Evolutionary conservation across 2,888 invertebrate genomes (phyloP).

Genomic region (Hipparchia semele): DNA sequence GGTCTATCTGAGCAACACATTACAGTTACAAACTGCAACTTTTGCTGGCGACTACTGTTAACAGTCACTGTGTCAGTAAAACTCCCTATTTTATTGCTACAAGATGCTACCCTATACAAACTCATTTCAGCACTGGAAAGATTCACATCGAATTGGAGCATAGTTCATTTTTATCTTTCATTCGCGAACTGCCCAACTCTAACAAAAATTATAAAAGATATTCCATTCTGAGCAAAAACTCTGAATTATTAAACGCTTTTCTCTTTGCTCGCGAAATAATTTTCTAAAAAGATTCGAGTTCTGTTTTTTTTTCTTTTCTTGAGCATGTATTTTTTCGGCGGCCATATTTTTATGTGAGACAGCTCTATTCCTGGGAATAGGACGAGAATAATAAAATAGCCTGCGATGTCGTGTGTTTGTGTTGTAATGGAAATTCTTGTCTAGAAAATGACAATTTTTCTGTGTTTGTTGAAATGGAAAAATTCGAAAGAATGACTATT

Average conservation of each 20-base stretch:
- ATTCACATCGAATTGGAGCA: background rate
- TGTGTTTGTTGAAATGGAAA: slow-evolving; percentile 5
- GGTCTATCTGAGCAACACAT: too few relatives aligned
- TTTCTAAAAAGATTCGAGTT: slow-evolving; percentile 34
- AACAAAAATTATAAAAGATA: slow-evolving; percentile 11
- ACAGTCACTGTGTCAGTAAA: too few relatives aligned
- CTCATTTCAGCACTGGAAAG: too few relatives aligned
- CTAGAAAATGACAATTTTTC: slow-evolving; percentile 2
- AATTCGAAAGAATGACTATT: background rate
- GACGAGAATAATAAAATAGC: slow-evolving; percentile 16
- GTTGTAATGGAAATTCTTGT: slow-evolving; percentile 13
- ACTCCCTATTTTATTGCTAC: too few relatives aligned
- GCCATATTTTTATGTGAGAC: slow-evolving; percentile 17
- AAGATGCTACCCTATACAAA: too few relatives aligned
- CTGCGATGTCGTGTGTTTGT: slow-evolving; percentile 1
- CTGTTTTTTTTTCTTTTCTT: slow-evolving; percentile 12
- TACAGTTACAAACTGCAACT: too few relatives aligned
- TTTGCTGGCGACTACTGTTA: too few relatives aligned
- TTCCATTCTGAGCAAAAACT: slow-evolving; percentile 2
- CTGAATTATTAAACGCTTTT: slow-evolving; percentile 35
- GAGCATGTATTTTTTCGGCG: slow-evolving; percentile 9
- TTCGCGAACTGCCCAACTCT: background rate
- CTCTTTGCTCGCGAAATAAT: slow-evolving; percentile 31
- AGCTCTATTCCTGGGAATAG: slow-evolving; percentile 10
- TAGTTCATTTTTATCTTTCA: slow-evolving; percentile 2